phyloP scores from a whole-genome alignment of 2,888 invertebrate species.

The Prenolepis imparis region DNA sequence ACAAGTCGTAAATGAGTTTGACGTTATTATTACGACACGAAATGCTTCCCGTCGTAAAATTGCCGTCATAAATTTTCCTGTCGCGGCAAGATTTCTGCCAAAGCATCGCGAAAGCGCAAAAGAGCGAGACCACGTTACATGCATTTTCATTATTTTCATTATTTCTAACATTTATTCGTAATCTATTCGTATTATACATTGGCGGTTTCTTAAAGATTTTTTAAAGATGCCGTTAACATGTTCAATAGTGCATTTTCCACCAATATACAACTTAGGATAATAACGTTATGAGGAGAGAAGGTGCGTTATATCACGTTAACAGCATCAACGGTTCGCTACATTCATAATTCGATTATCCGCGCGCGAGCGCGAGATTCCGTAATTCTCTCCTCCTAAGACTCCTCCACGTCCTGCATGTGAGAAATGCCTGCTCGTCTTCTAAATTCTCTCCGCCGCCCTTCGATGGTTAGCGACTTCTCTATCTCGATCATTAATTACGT shows the following conservation, averaged over 20 bases:
- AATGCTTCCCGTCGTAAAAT: neutral
- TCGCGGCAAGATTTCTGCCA: neutral
- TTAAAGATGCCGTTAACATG: constrained; percentile 26
- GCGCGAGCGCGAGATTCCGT: constrained; percentile 50
- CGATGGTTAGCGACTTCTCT: constrained; percentile 65
- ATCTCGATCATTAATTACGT: constrained; percentile 78
- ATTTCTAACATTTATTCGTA: neutral
- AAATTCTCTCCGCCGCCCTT: constrained; percentile 51
- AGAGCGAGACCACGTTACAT: neutral
- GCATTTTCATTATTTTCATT: constrained; percentile 12
- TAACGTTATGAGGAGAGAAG: constrained; percentile 58
- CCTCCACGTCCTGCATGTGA: constrained; percentile 27
- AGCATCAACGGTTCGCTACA: constrained; percentile 64
- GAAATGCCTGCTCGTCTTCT: constrained; percentile 51
- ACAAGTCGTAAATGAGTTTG: neutral
- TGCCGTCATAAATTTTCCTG: neutral
- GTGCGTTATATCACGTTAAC: constrained; percentile 68
- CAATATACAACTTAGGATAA: constrained; percentile 48
- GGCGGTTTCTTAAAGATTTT: neutral
- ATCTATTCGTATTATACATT: constrained; percentile 11
- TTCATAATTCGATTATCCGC: constrained; percentile 70
- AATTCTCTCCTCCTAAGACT: constrained; percentile 25
- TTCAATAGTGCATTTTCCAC: neutral
- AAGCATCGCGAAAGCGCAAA: neutral
- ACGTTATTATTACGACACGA: constrained; percentile 10